Conservation (phyloP, 2,113 vertebrate species). For the Psettodes erumei region DNA sequence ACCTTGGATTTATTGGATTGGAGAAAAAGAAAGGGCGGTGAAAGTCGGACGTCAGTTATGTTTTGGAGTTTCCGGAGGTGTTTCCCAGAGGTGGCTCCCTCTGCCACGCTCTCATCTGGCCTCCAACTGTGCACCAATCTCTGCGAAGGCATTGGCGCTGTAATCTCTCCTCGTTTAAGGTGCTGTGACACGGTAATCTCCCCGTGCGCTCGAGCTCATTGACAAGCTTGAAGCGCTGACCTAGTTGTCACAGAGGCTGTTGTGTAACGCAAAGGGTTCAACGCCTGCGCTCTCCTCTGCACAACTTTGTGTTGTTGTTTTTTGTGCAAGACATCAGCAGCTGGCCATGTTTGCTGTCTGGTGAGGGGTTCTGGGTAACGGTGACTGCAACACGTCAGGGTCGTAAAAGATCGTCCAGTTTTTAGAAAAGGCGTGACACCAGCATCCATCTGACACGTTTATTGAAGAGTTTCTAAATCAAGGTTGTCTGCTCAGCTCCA, state of each 20-base stretch:
- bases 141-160: not conserved
- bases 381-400: not conserved
- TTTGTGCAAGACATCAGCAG: not conserved
- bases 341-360: not conserved
- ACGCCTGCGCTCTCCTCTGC: not conserved
- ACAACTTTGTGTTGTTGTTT: not conserved
- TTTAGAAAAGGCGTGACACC: not conserved
- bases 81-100: not conserved
- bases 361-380: not conserved
- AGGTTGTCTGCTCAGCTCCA: slow-evolving; percentile 39
- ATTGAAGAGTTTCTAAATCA: slow-evolving; percentile 49
- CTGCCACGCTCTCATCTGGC: not conserved
- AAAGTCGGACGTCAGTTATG: too few species aligned
- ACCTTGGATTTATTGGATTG: slow-evolving; percentile 2
- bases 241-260: slow-evolving; percentile 8
- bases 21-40: not conserved
- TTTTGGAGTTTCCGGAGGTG: too few species aligned
- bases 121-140: not conserved
- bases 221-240: slow-evolving; percentile 14
- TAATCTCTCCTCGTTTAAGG: slow-evolving; percentile 10
- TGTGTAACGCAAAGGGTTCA: not conserved
- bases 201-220: not conserved
- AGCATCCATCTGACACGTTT: slow-evolving; percentile 50
- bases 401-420: not conserved
- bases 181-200: slow-evolving; percentile 26